Evolutionary conservation across 2,797 vertebrate genomes (phyloP).

Genomic region (Alcedo quadribrachys): DNA sequence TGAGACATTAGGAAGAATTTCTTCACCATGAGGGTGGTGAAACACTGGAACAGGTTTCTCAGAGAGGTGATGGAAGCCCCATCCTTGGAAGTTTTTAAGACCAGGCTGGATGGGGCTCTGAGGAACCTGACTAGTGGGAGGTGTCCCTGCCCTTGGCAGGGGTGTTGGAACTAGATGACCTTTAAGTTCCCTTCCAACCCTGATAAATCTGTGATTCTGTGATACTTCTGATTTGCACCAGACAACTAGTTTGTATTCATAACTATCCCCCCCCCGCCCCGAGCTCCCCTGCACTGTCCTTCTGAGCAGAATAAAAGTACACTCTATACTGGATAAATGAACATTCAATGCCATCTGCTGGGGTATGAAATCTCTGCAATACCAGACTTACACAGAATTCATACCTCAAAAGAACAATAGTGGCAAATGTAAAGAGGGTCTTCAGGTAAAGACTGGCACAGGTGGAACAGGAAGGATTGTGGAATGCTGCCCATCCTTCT

Average conservation of each 20-base stretch:
- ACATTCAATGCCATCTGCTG: conserved; percentile 70
- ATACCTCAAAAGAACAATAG: background rate
- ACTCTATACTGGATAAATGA: background rate
- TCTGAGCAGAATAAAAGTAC: background rate
- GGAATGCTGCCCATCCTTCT: background rate
- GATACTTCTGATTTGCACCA: background rate
- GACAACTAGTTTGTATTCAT: background rate
- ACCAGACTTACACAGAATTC: background rate
- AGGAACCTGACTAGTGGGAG: no score
- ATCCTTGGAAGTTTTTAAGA: no score
- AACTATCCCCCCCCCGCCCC: background rate
- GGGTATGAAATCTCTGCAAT: background rate
- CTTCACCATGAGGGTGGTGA: no score
- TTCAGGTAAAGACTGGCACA: background rate
- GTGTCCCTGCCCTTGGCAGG: no score
- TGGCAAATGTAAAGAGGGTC: background rate
- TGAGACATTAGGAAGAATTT: no score
- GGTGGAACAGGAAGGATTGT: background rate
- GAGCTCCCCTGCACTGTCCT: background rate
- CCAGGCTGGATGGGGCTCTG: no score
- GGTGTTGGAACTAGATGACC: no score
- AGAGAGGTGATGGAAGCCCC: no score
- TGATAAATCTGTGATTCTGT: no score
- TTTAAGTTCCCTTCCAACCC: no score
- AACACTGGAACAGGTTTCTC: no score